Conservation (phyloP, 2,888 invertebrate species). For the Crepidodera aurea region DNA sequence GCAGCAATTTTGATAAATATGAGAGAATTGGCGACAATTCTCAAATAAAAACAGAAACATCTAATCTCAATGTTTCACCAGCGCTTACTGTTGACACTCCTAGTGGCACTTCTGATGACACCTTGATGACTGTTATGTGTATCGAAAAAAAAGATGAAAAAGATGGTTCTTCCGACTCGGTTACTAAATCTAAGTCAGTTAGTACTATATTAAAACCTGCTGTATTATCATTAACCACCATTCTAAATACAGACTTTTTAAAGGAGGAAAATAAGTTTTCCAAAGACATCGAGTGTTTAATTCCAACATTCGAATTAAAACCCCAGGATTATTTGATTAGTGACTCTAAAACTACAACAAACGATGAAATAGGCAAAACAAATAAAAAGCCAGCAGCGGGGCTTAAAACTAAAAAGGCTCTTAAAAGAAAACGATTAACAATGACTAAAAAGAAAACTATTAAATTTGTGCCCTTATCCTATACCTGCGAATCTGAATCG, state of each 20-base stretch:
- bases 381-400: too few relatives aligned
- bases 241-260: neutral
- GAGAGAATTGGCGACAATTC: too few relatives aligned
- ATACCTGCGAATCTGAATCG: neutral
- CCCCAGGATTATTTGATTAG: too few relatives aligned
- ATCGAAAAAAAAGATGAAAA: too few relatives aligned
- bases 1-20: too few relatives aligned
- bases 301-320: neutral
- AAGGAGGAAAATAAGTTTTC: neutral
- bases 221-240: conserved; percentile 1
- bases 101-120: too few relatives aligned
- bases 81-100: too few relatives aligned
- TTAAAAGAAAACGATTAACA: neutral
- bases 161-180: too few relatives aligned
- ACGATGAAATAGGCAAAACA: neutral
- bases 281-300: neutral
- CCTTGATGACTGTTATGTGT: too few relatives aligned
- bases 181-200: neutral
- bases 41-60: too few relatives aligned
- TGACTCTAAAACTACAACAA: neutral
- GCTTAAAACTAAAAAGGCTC: neutral
- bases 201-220: conserved; percentile 4
- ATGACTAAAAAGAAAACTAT: neutral
- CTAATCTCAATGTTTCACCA: too few relatives aligned
- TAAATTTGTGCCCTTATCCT: neutral